Conservation (phyloP, 1,140 invertebrate species). For the Steinernema khuongi region DNA sequence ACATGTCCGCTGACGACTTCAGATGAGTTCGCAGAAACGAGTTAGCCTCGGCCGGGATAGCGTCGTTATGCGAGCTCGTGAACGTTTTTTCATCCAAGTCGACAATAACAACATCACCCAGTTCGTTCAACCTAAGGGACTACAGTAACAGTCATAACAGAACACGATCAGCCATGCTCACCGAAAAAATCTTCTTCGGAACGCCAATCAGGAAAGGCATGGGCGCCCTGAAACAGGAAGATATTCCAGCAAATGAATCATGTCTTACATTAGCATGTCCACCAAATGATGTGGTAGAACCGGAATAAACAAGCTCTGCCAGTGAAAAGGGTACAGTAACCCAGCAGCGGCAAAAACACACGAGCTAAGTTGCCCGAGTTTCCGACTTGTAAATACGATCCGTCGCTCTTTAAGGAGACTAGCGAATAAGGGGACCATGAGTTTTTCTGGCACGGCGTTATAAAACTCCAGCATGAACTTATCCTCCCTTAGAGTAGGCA, state of each 20-base stretch:
- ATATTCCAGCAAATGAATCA: slow-evolving; percentile 17
- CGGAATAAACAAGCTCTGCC: slow-evolving; percentile 48
- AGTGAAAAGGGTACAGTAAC: slow-evolving; percentile 47
- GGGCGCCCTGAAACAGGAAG: slow-evolving; percentile 44
- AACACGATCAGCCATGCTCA: not conserved
- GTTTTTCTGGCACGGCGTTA: slow-evolving; percentile 47
- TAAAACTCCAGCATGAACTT: slow-evolving; percentile 53
- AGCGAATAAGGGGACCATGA: slow-evolving; percentile 50
- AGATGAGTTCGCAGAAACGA: slow-evolving; percentile 20
- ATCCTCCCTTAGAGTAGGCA: slow-evolving; percentile 48
- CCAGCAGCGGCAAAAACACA: slow-evolving; percentile 48
- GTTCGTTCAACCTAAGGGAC: slow-evolving; percentile 22
- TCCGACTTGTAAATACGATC: slow-evolving; percentile 47
- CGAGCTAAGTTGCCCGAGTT: slow-evolving; percentile 48
- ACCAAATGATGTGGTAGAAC: slow-evolving; percentile 43
- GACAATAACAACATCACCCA: slow-evolving; percentile 38
- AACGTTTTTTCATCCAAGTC: slow-evolving; percentile 38
- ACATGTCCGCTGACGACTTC: slow-evolving; percentile 20
- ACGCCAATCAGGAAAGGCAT: slow-evolving; percentile 56
- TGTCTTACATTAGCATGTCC: slow-evolving; percentile 46
- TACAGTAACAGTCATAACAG: not conserved
- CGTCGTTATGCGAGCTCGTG: slow-evolving; percentile 29
- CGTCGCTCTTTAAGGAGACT: slow-evolving; percentile 52
- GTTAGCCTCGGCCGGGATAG: slow-evolving; percentile 31
- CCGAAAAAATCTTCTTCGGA: slow-evolving; percentile 40